Percentiles rank a stretch among this genome's conserved stretches.
Evolutionary conservation across 1,140 invertebrate genomes (phyloP).

Genomic region (Drosophila bipectinata): DNA sequence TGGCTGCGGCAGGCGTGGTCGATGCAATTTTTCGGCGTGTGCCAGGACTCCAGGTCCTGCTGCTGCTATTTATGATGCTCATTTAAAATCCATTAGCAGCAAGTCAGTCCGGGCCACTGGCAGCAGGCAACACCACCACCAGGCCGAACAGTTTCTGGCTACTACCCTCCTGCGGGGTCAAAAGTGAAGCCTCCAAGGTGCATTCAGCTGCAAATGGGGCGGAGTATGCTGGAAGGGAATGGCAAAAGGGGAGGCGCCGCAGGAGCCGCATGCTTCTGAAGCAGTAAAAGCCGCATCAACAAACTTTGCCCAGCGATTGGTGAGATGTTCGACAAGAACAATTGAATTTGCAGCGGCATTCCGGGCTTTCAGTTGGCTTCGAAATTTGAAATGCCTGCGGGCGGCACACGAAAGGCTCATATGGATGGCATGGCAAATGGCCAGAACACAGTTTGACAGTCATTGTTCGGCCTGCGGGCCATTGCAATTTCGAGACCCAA

Average conservation of each 20-base stretch:
- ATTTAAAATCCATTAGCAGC: constrained; percentile 84
- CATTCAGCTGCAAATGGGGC: constrained; percentile 42
- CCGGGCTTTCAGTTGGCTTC: constrained; percentile 31
- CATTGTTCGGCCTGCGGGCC: constrained; percentile 13
- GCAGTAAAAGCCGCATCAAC: constrained; percentile 24
- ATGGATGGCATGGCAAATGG: constrained; percentile 7
- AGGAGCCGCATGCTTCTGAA: constrained; percentile 13
- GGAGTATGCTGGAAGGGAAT: constrained; percentile 3
- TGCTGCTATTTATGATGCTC: constrained; percentile 80
- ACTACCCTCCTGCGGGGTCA: constrained; percentile 35
- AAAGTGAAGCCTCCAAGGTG: constrained; percentile 72
- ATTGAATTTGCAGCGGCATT: constrained; percentile 65
- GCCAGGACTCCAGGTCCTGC: constrained; percentile 23
- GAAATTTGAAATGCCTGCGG: constrained; percentile 26
- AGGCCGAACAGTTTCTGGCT: constrained; percentile 3
- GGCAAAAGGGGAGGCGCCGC: constrained; percentile 4
- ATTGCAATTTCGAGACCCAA: not conserved
- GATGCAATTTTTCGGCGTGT: constrained; percentile 48
- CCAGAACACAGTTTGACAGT: constrained; percentile 45
- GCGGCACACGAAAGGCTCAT: constrained; percentile 9
- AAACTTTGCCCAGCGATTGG: constrained; percentile 37
- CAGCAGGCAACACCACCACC: constrained; percentile 19
- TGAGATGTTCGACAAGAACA: constrained; percentile 70
- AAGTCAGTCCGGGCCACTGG: constrained; percentile 54
- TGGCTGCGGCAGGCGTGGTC: constrained; percentile 42